Percentiles rank a stretch among this genome's conserved stretches.
Conservation (phyloP, 2,797 vertebrate species). For the Yasuhikotakia modesta region DNA sequence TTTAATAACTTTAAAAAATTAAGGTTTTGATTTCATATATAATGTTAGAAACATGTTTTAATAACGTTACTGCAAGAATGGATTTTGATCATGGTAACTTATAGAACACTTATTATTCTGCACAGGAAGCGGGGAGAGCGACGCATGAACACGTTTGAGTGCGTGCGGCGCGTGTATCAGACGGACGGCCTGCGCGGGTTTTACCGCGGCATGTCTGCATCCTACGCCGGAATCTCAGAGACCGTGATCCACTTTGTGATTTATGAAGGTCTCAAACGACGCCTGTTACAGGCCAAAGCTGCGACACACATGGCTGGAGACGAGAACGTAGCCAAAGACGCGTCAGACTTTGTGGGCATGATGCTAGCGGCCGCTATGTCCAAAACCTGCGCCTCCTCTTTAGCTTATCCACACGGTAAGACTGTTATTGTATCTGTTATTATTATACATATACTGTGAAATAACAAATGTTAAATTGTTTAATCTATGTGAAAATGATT, state of each 20-base stretch:
- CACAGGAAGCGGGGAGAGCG: slow-evolving; percentile 88
- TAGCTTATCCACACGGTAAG: slow-evolving; percentile 98
- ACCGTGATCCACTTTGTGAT: slow-evolving; percentile 98
- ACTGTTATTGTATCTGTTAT: no score
- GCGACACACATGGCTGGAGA: slow-evolving; percentile 83
- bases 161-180: slow-evolving; percentile 88
- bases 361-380: slow-evolving; percentile 98
- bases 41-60: no score
- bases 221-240: slow-evolving; percentile 97
- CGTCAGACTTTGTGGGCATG: slow-evolving; percentile 93
- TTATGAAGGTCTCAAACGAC: slow-evolving; percentile 96
- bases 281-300: slow-evolving; percentile 82
- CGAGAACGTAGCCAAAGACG: slow-evolving; percentile 84
- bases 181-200: slow-evolving; percentile 91
- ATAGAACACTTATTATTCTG: no score
- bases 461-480: no score
- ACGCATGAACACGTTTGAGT: slow-evolving; percentile 90
- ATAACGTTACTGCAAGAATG: no score
- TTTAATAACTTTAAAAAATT: no score
- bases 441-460: no score
- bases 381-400: slow-evolving; percentile 92
- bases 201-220: slow-evolving; percentile 97
- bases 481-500: no score
- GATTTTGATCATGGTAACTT: no score
- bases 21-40: no score